Conservation (phyloP, 2,888 invertebrate species). For the Bhutanitis thaidina region DNA sequence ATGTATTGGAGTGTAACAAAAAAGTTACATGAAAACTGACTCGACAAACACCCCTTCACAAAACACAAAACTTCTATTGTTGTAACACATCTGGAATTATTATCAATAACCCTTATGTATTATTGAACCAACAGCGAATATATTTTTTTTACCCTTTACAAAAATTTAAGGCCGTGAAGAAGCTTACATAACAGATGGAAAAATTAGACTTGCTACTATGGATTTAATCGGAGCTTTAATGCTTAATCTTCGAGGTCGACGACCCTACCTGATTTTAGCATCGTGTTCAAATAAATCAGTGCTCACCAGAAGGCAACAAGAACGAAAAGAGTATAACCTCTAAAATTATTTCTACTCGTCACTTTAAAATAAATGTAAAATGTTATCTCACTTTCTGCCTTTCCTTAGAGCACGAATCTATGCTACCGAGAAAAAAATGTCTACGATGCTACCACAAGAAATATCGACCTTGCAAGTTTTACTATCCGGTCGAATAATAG, state of each 20-base stretch:
- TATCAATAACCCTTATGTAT: too few relatives aligned
- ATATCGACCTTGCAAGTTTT: conserved; percentile 59
- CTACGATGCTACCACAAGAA: conserved; percentile 37
- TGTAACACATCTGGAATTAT: too few relatives aligned
- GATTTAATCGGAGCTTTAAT: conserved; percentile 61
- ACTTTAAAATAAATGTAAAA: too few relatives aligned
- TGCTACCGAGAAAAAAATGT: conserved; percentile 32
- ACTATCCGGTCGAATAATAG: conserved; percentile 63
- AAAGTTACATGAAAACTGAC: too few relatives aligned
- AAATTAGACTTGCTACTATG: conserved; percentile 57
- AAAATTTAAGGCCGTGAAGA: conserved; percentile 53
- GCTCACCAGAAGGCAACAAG: conserved; percentile 39
- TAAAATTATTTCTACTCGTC: too few relatives aligned
- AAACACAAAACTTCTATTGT: too few relatives aligned
- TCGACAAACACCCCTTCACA: too few relatives aligned
- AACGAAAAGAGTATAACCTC: conserved; percentile 45
- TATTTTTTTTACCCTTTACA: too few relatives aligned
- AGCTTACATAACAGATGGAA: conserved; percentile 53
- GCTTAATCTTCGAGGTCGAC: conserved; percentile 58
- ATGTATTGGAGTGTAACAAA: too few relatives aligned
- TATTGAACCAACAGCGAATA: too few relatives aligned
- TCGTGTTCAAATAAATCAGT: conserved; percentile 38
- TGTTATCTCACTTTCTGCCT: background rate
- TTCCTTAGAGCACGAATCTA: conserved; percentile 36
- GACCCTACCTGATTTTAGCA: conserved; percentile 65